A percentile compares a stretch with the other conserved stretches of the same genome.
These are phyloP conservation scores for Trachelus stipa DNA, from an alignment of 2,888 invertebrate species.

Conservation along the genomic window DNA sequence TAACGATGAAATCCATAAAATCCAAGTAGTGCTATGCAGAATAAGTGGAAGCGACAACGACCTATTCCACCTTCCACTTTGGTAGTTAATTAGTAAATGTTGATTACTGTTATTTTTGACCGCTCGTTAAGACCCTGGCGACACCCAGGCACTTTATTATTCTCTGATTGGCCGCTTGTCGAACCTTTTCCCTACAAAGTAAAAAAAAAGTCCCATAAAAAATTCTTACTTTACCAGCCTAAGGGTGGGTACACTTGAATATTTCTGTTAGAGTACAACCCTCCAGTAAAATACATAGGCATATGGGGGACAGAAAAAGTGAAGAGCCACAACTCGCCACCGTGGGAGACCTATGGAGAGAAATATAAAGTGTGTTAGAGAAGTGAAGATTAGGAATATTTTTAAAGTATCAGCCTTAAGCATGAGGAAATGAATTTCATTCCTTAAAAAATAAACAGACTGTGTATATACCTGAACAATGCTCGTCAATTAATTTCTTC, in stretches of 20 bases:
- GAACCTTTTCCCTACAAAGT: neutral
- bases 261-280: neutral
- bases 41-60: too few species aligned
- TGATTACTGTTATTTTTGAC: conserved; percentile 16
- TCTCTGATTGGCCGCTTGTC: neutral
- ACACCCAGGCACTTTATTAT: neutral
- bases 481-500: neutral
- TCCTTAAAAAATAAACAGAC: neutral
- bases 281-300: neutral
- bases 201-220: neutral
- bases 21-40: neutral
- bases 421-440: neutral
- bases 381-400: neutral
- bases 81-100: conserved; percentile 2
- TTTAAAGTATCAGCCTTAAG: neutral
- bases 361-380: neutral
- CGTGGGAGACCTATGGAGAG: neutral
- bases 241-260: neutral
- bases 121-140: conserved; percentile 11
- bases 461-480: neutral
- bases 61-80: too few species aligned
- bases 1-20: neutral
- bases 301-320: neutral
- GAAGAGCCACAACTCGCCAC: neutral
- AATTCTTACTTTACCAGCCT: neutral